phyloP scores from a whole-genome alignment of 2,888 invertebrate genomes.

The Homarus gammarus region DNA sequence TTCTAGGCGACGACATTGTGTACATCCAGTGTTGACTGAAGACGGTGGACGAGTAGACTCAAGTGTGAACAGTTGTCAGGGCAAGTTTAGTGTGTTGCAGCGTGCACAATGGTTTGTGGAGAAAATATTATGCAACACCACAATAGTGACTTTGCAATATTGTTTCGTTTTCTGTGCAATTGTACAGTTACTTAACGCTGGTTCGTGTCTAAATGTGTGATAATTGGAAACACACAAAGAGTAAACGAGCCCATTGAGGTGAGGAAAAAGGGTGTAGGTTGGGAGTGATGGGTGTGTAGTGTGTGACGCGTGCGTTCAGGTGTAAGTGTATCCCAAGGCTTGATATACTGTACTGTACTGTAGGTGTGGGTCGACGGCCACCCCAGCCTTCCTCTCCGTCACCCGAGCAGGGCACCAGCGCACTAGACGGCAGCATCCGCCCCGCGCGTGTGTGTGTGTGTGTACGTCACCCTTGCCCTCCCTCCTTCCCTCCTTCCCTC shows the following conservation, averaged over 20 bases:
- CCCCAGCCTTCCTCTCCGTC: not conserved
- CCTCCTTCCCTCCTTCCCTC: not conserved
- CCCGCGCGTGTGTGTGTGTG: conserved; percentile 15
- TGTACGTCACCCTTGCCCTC: not conserved
- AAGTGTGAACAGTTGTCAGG: not conserved
- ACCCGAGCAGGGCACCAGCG: not conserved
- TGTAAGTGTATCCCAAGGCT: not conserved
- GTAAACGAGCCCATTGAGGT: no score
- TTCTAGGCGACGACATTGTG: not conserved
- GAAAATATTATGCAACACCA: not conserved
- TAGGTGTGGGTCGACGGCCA: not conserved
- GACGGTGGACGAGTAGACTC: not conserved
- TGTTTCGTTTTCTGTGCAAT: not conserved
- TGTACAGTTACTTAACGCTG: not conserved
- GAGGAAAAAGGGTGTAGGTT: not conserved
- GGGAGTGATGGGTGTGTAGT: not conserved
- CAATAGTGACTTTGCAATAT: not conserved
- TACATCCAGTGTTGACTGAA: not conserved
- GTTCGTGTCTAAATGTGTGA: not conserved
- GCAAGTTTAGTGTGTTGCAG: not conserved
- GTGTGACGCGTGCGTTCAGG: not conserved
- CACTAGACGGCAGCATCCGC: not conserved
- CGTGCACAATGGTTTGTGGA: not conserved
- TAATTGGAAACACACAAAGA: not conserved
- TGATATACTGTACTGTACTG: no score